Evolutionary conservation across 2,797 vertebrate species (phyloP), one percentile per base, ranked within the genome.

Genomic region (Cephalopachus bancanus): DNA sequence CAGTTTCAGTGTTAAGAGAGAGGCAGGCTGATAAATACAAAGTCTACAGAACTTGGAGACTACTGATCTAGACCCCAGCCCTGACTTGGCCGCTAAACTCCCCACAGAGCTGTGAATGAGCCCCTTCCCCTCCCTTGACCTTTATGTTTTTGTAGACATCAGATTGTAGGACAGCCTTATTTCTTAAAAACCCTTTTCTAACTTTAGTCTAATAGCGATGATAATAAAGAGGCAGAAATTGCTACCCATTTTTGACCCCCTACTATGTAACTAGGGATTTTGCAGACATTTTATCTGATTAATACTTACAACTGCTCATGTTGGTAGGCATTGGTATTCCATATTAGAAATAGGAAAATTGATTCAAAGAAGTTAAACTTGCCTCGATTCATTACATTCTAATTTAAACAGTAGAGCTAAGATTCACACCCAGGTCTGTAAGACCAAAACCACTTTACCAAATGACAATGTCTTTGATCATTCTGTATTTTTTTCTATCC

Each of bases 371-470:
- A 75, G 84, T 65, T 79, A 80, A 44, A 81, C 8, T 78, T 90
- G 26, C 10, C 24, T 74, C 24, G 12, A 12, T 33, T 64, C 24
- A 71, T 90, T 85, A 92, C 24, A 44, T 55, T 69, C 11, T 76
- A 74, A 94, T 93, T 80, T 83, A 89, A 94, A 89, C 4, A 91
- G 67, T 17, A 71, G 33, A 75, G 20, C 12, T 75, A 59, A 19
- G 37, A 95, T 75, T 94, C 59, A 71, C 12, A 17, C 28, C 28
- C 20, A 72, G 19, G 49, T 93, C 49, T 71, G 20, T 19, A 11
- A 53, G 59, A 53, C 24, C 26, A 96, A 67, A 0, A 19, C 3
- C 6, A n/a, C 5, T 37, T 78, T 2, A 57, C 30, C 44, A 92
- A 84, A 55, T 65, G 69, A 51, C 20, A 94, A 59, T 59, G 49